These are phyloP conservation scores for Perca flavescens DNA, from an alignment of 2,113 vertebrate species.

Conservation along the genomic window DNA sequence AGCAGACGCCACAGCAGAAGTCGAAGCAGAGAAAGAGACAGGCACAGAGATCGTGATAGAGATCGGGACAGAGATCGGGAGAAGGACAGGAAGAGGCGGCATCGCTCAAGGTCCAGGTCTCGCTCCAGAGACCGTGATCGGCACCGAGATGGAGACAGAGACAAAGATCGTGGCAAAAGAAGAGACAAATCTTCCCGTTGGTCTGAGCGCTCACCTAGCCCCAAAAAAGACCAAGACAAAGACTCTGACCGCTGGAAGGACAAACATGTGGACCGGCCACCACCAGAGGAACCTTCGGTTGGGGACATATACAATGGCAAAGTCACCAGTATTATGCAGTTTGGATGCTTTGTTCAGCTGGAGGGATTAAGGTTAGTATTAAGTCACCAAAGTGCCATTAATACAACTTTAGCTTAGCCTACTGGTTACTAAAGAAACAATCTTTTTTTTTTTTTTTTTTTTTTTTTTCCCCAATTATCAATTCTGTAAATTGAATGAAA, in stretches of 20 bases:
- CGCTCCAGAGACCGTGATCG: slow-evolving; percentile 86
- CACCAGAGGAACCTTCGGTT: slow-evolving; percentile 94
- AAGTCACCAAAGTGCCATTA: not conserved
- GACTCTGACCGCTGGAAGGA: slow-evolving; percentile 92
- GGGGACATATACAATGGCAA: slow-evolving; percentile 98
- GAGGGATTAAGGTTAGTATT: slow-evolving; percentile 91
- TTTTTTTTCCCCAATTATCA: not conserved
- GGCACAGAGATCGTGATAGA: slow-evolving; percentile 73
- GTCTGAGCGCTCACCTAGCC: slow-evolving; percentile 88
- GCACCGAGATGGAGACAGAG: slow-evolving; percentile 77
- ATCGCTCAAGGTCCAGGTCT: slow-evolving; percentile 89
- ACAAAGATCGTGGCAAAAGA: slow-evolving; percentile 75
- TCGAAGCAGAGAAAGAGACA: slow-evolving; percentile 85
- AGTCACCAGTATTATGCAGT: slow-evolving; percentile 99
- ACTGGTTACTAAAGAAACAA: not conserved
- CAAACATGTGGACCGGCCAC: slow-evolving; percentile 94
- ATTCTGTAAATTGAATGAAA: not conserved
- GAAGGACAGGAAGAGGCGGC: slow-evolving; percentile 80
- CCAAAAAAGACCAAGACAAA: slow-evolving; percentile 81
- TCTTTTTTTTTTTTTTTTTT: no score
- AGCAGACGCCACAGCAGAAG: slow-evolving; percentile 83
- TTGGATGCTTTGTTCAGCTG: slow-evolving; percentile 98
- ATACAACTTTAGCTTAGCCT: not conserved
- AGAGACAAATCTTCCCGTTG: slow-evolving; percentile 75
- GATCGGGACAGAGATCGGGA: slow-evolving; percentile 81